Evolutionary conservation across 1,140 invertebrate genomes (phyloP), one percentile per base, ranked within the genome.

Genomic region (Caerostris darwini): DNA sequence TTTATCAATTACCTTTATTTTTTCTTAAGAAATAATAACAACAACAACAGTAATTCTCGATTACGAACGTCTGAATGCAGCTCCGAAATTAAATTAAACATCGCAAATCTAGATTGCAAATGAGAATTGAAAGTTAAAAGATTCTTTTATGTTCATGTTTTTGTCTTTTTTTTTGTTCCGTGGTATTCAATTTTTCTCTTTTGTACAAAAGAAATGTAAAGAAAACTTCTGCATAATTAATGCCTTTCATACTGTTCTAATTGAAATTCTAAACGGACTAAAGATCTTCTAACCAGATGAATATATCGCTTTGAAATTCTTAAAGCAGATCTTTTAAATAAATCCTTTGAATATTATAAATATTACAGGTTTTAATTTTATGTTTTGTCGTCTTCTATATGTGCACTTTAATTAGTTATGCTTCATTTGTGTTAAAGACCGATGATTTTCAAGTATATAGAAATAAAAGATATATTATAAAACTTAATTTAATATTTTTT

Each of bases 41-140:
- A n/a, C n/a, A n/a, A n/a, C n/a, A 14, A 64, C 61, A 64, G 17
- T 64, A 64, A 64, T 14, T 64, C 61, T 14, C 17, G 12, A 64
- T 64, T 64, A 64, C 3, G 14, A 64, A 53, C n/a, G 8, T 3
- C 7, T 77, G 17, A 77, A 34, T 50, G n/a, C 5, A 3, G 19
- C 4, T 77, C 71, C 71, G 3, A 64, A 85, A 50, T 85, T 85
- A 85, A 85, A 54, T 85, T 85, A 85, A 85, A 85, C 14, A 50
- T 85, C 82, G 6, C 5, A 56, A 10, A 85, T 10, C 82, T n/a
- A 85, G 54, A 85, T 57, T 85, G 17, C 53, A 17, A 10, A 57
- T 56, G 82, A 53, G 82, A 85, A 85, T 85, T 56, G 82, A 85
- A 83, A 85, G 82, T 56, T 57, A 57, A 10, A 50, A 56, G 50